These are phyloP conservation scores for Polypedilum vanderplanki DNA, from an alignment of 1,140 invertebrate species.

Conservation along the genomic window DNA sequence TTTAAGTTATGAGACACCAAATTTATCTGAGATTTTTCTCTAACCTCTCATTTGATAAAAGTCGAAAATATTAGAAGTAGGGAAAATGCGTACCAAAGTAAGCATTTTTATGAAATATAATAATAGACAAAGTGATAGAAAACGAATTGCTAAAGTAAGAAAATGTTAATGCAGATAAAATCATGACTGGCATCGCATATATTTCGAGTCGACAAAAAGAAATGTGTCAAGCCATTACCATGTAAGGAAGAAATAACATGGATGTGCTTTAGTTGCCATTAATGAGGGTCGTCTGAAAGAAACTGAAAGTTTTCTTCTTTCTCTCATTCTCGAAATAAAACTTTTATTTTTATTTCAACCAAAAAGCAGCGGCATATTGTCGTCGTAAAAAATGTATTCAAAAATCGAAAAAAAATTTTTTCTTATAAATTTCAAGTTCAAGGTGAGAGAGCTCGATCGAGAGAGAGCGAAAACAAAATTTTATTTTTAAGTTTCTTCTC, in stretches of 20 bases:
- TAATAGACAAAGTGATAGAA: background rate
- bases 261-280: background rate
- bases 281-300: slow-evolving; percentile 5
- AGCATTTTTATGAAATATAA: too few species aligned
- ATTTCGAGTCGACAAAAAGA: background rate
- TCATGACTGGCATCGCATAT: background rate
- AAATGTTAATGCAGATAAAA: background rate
- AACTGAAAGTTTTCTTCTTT: slow-evolving; percentile 19
- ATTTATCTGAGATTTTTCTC: too few species aligned
- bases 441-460: background rate
- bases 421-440: background rate
- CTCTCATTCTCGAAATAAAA: background rate
- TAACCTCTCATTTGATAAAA: too few species aligned
- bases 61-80: too few species aligned
- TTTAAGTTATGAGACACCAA: too few species aligned
- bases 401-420: background rate
- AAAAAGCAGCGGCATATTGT: background rate
- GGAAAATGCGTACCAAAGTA: too few species aligned
- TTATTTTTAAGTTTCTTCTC: background rate
- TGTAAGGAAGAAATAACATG: background rate
- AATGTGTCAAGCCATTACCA: slow-evolving; percentile 4
- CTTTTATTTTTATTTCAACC: background rate
- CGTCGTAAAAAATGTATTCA: slow-evolving; percentile 7
- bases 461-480: background rate
- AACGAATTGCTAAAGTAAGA: background rate